Conservation (phyloP, 2,888 invertebrate genomes). For the Coenonympha arcania region DNA sequence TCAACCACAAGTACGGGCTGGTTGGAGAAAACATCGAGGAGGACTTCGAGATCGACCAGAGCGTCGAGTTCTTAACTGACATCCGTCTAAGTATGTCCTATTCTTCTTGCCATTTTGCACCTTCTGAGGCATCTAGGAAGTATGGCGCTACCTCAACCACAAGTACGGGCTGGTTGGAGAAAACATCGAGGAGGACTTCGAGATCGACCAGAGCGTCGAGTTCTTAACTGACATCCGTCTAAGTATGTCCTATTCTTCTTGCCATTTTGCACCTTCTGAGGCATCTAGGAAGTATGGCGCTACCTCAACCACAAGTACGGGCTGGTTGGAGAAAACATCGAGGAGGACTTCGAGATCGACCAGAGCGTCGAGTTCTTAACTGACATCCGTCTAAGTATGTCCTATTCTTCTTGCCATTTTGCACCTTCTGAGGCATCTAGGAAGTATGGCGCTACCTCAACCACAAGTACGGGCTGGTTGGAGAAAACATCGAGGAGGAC, state of each 20-base stretch:
- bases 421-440: too few species aligned
- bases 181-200: conserved; percentile 72
- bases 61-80: conserved; percentile 76
- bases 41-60: conserved; percentile 76
- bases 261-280: too few species aligned
- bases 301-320: conserved; percentile 77
- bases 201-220: conserved; percentile 77
- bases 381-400: too few species aligned
- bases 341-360: conserved; percentile 77
- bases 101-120: too few species aligned
- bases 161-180: conserved; percentile 74
- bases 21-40: conserved; percentile 75
- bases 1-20: conserved; percentile 75
- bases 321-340: conserved; percentile 71
- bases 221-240: conserved; percentile 75
- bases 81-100: too few species aligned
- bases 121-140: too few species aligned
- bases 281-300: too few species aligned
- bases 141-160: conserved; percentile 77
- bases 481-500: conserved; percentile 73
- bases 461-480: conserved; percentile 73
- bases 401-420: too few species aligned
- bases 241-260: too few species aligned
- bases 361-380: conserved; percentile 74
- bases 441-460: conserved; percentile 78